Evolutionary conservation across 1,140 invertebrate genomes (phyloP), one percentile per base, ranked within the genome.

Genomic region (Drosophila simulans): DNA sequence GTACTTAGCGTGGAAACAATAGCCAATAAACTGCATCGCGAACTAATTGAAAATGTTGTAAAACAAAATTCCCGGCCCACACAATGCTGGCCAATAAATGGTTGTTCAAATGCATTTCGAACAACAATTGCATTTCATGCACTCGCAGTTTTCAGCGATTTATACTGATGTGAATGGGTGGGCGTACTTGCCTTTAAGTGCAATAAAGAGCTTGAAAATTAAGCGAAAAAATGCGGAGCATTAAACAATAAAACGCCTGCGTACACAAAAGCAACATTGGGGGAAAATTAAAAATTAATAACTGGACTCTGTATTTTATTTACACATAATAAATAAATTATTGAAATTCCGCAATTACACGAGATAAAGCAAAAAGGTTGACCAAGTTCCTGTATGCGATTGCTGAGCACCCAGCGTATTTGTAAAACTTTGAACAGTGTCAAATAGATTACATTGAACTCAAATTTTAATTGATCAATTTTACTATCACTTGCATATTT

Each of bases 301-400:
- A 83, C 83, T 75, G 65, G 45, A 37, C 54, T 71, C 63, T 53
- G 72, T 57, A 56, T 83, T 89, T 85, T 86, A 83, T 83, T 83
- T 89, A 89, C 83, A 83, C 62, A 70, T 72, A 80, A 83, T 89
- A 88, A 86, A 86, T 86, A 86, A 88, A 77, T 88, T 75, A 88
- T 89, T 89, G 71, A 89, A 89, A 88, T 88, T 89, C 83, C 84
- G 73, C 85, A 86, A 86, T 86, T 88, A 83, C 57, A 58, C 57
- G 62, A 75, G 72, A 75, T 80, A 80, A 80, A 73, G 46, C 45
- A 70, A 75, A 39, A 20, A 43, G 27, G 22, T 35, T 35, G 35
- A 34, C 0, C 12, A 4, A 11, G 12, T 4, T 7, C 2, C n/a
- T 3, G 3, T 17, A 20, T 34, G 15, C 53, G 39, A 52, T 20